phyloP scores from a whole-genome alignment of 2,888 invertebrate species.

The Zeuzera pyrina region DNA sequence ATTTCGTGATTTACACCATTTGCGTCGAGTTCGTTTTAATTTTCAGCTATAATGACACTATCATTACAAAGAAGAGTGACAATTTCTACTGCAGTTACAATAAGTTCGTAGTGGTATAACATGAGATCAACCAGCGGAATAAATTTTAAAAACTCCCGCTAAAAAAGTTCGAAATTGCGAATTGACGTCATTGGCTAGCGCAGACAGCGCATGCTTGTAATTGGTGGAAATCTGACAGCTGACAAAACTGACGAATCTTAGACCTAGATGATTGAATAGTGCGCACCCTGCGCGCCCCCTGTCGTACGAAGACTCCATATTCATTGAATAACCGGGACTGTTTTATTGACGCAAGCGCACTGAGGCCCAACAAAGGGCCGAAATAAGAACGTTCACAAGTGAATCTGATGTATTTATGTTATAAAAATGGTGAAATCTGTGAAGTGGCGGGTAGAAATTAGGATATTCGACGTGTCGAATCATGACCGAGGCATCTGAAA shows the following conservation, averaged over 20 bases:
- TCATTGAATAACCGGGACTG: slow-evolving; percentile 67
- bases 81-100: background rate
- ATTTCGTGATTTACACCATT: too few species aligned
- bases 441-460: slow-evolving; percentile 87
- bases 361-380: slow-evolving; percentile 72
- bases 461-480: slow-evolving; percentile 87
- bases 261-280: slow-evolving; percentile 23
- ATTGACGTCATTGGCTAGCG: slow-evolving; percentile 36
- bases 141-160: slow-evolving; percentile 42
- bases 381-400: slow-evolving; percentile 64
- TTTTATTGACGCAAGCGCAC: slow-evolving; percentile 66
- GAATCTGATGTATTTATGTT: slow-evolving; percentile 82
- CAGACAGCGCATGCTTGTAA: background rate
- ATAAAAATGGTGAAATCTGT: slow-evolving; percentile 88
- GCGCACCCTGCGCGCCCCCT: slow-evolving; percentile 62
- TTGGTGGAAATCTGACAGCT: slow-evolving; percentile 17
- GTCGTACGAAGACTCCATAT: slow-evolving; percentile 51
- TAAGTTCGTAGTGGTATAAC: background rate
- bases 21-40: too few species aligned
- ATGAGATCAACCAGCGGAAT: slow-evolving; percentile 16
- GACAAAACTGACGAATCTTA: slow-evolving; percentile 33
- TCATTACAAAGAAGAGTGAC: background rate
- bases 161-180: slow-evolving; percentile 20
- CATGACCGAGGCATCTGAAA: slow-evolving; percentile 94
- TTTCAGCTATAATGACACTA: background rate